Conservation (phyloP, 2,888 invertebrate species). For the Dromius quadrimaculatus region DNA sequence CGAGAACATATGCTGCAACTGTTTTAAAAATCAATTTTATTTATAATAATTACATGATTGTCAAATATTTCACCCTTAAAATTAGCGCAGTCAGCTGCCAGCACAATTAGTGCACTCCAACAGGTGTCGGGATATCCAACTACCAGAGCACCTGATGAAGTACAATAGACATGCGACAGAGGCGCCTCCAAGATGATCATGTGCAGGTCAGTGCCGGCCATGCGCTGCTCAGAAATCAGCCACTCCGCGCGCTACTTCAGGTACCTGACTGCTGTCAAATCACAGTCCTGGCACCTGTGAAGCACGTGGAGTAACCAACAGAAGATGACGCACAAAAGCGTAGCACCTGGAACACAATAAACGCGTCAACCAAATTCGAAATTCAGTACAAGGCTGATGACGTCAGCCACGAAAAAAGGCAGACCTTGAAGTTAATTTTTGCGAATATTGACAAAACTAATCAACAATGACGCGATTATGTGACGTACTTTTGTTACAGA, state of each 20-base stretch:
- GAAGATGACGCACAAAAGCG: slow-evolving; percentile 30
- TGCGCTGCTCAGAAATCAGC: slow-evolving; percentile 62
- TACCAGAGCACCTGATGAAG: slow-evolving; percentile 99
- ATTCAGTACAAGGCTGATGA: slow-evolving; percentile 65
- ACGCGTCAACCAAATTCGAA: slow-evolving; percentile 56
- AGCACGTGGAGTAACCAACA: slow-evolving; percentile 80
- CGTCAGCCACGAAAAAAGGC: slow-evolving; percentile 59
- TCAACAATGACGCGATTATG: slow-evolving; percentile 21
- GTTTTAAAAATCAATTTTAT: no score
- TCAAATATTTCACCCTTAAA: neutral
- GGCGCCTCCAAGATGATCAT: slow-evolving; percentile 53
- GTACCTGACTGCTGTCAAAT: slow-evolving; percentile 89
- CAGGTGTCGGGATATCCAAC: slow-evolving; percentile 92
- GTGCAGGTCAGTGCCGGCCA: slow-evolving; percentile 42
- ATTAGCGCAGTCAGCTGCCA: slow-evolving; percentile 69
- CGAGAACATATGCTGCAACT: no score
- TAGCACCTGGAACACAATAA: slow-evolving; percentile 24
- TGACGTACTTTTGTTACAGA: slow-evolving; percentile 12
- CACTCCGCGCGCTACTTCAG: slow-evolving; percentile 98
- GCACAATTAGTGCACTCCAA: slow-evolving; percentile 98
- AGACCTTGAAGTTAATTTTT: slow-evolving; percentile 61
- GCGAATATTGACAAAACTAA: slow-evolving; percentile 49
- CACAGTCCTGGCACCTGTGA: slow-evolving; percentile 90
- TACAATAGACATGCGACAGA: slow-evolving; percentile 97
- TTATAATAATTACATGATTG: neutral